Conservation (phyloP, 2,797 vertebrate genomes). For the Sarcophilus harrisii region DNA sequence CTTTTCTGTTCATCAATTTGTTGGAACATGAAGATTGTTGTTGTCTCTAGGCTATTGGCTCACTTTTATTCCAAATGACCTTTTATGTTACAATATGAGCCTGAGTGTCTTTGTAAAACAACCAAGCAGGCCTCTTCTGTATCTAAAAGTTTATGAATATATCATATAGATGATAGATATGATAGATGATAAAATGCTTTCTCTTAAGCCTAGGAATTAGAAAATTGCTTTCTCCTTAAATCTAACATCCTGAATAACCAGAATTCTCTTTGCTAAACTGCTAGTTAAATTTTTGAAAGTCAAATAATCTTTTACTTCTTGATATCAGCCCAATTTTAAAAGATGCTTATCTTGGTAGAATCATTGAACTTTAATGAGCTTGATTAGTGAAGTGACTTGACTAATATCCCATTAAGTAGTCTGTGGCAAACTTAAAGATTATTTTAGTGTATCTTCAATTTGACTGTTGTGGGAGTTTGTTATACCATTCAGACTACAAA, state of each 20-base stretch:
- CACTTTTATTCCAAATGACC: too few species aligned
- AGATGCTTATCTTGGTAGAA: neutral
- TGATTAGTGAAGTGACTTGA: neutral
- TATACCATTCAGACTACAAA: neutral
- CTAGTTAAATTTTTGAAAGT: neutral
- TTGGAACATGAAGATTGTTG: too few species aligned
- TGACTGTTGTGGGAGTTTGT: neutral
- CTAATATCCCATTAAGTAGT: neutral
- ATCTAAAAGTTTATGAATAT: neutral
- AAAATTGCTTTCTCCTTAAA: neutral
- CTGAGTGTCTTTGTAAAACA: conserved; percentile 22
- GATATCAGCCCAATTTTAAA: neutral
- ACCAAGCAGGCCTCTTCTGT: neutral
- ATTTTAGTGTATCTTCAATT: neutral
- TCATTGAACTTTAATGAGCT: neutral
- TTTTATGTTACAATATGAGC: neutral
- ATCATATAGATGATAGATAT: neutral
- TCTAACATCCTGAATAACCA: neutral
- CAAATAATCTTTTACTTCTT: neutral
- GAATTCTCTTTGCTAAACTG: neutral
- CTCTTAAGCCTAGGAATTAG: neutral
- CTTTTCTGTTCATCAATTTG: too few species aligned
- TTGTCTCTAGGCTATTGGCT: too few species aligned
- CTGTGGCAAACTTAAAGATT: neutral
- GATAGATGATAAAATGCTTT: neutral